Evolutionary conservation across 2,797 vertebrate species (phyloP), one percentile per base, ranked within the genome.

Genomic region (Chrysocyon brachyurus): DNA sequence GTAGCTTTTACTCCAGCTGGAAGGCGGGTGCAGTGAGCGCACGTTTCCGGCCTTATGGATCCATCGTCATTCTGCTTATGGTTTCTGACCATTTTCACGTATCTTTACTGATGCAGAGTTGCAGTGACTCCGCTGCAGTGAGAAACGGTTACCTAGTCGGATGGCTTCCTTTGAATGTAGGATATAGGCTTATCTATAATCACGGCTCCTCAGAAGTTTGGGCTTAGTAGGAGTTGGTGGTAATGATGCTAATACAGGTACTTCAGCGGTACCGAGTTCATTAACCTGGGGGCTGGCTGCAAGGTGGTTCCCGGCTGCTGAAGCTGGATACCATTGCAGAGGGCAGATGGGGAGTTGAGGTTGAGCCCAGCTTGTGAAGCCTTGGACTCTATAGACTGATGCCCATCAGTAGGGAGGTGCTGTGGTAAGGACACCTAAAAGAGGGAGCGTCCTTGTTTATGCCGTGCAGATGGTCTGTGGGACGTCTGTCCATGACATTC

Each of bases 401-500:
- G 1, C 12, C 78, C 15, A 12, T 49, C 31, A 9, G n/a, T 1
- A 7, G 79, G 66, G 22, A 11, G 5, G 6, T 26, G 4, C 40
- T n/a, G 24, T 72, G 92, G 12, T 22, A 0, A 33, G 2, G 75
- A 40, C 2, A 2, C 46, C 86, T 36, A 1, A 10, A 52, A 5
- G 36, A 6, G 61, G 5, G 26, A 6, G 4, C 11, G 36, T 22
- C 14, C 12, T 22, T 1, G 36, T 36, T 36, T 16, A 3, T 5
- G 22, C 26, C 12, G 0, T 24, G 26, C 26, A 56, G 4, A 3
- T 64, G 59, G 33, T 28, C 2, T 0, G 1, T 49, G 40, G 72
- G 49, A 15, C 33, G 52, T n/a, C 33, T 12, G 15, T 17, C 46
- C 33, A 17, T 57, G 19, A 40, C n/a, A 3, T 54, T 61, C 57